Percentiles rank a stretch among this genome's conserved stretches.
These are phyloP conservation scores for Glaucidium brasilianum DNA, from an alignment of 2,113 vertebrate species.

Conservation along the genomic window DNA sequence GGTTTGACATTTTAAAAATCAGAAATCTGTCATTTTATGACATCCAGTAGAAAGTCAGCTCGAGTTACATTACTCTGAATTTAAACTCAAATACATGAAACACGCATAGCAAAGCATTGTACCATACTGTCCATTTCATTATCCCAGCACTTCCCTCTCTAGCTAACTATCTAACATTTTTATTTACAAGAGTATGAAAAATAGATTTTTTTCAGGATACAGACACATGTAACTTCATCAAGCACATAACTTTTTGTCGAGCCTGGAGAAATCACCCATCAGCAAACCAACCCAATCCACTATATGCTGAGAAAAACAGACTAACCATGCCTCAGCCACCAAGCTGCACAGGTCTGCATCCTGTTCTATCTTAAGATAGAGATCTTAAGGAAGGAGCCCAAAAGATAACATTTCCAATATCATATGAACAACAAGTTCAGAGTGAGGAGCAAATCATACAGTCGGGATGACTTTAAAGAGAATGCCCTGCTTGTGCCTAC, in stretches of 20 bases:
- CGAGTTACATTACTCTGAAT: slow-evolving; percentile 52
- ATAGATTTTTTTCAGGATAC: neutral
- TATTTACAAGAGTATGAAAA: neutral
- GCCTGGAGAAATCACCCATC: neutral
- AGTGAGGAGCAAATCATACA: neutral
- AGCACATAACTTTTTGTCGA: neutral
- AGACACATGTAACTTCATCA: neutral
- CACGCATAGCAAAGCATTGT: slow-evolving; percentile 21
- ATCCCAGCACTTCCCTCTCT: neutral
- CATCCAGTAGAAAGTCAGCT: slow-evolving; percentile 64
- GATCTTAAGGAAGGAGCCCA: neutral
- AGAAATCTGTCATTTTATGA: slow-evolving; percentile 81
- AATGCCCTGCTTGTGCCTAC: neutral
- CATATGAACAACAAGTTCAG: neutral
- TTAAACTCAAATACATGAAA: slow-evolving; percentile 33
- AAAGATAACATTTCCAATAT: neutral
- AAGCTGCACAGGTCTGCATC: neutral
- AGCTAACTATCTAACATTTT: neutral
- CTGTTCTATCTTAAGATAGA: neutral
- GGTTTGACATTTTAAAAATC: slow-evolving; percentile 76
- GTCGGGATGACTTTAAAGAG: neutral
- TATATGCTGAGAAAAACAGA: neutral
- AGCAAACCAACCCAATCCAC: neutral
- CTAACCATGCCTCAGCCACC: neutral
- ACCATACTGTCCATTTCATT: neutral